Percentiles rank a stretch among this genome's conserved stretches.
These are phyloP conservation scores for Pristionchus japonicus DNA, from an alignment of 2,888 invertebrate species.

Conservation along the genomic window DNA sequence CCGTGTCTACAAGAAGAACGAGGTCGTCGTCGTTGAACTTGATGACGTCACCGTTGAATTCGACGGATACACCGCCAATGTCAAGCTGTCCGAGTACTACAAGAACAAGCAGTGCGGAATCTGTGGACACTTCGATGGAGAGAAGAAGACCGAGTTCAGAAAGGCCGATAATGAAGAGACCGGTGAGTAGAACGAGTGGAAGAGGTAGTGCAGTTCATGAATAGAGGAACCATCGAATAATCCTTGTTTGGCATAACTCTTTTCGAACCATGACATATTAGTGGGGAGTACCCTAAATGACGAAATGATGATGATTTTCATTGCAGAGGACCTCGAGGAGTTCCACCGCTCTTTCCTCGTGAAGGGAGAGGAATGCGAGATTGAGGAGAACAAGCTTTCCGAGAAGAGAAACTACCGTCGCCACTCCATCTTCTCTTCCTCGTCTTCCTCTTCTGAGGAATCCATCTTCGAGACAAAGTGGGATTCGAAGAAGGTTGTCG, in stretches of 20 bases:
- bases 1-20: constrained; percentile 33
- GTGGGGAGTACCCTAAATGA: too few relatives aligned
- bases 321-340: constrained; percentile 42
- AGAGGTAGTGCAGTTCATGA: constrained; percentile 4
- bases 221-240: too few relatives aligned
- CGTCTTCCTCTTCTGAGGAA: neutral
- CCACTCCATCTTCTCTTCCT: neutral
- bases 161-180: constrained; percentile 51
- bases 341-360: constrained; percentile 47
- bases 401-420: constrained; percentile 40
- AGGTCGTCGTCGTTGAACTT: constrained; percentile 45
- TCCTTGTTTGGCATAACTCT: too few relatives aligned
- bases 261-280: too few relatives aligned
- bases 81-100: constrained; percentile 36
- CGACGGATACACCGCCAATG: constrained; percentile 44
- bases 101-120: constrained; percentile 44
- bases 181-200: constrained; percentile 45
- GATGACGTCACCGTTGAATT: constrained; percentile 43
- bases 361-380: constrained; percentile 44
- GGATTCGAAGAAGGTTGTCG: constrained; percentile 5
- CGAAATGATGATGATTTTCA: too few relatives aligned
- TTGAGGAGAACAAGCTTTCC: constrained; percentile 31
- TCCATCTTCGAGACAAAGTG: neutral
- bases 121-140: constrained; percentile 29
- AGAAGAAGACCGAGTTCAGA: constrained; percentile 37